Evolutionary conservation across 2,888 invertebrate species (phyloP).

Genomic region (Ypsolopha scabrella): DNA sequence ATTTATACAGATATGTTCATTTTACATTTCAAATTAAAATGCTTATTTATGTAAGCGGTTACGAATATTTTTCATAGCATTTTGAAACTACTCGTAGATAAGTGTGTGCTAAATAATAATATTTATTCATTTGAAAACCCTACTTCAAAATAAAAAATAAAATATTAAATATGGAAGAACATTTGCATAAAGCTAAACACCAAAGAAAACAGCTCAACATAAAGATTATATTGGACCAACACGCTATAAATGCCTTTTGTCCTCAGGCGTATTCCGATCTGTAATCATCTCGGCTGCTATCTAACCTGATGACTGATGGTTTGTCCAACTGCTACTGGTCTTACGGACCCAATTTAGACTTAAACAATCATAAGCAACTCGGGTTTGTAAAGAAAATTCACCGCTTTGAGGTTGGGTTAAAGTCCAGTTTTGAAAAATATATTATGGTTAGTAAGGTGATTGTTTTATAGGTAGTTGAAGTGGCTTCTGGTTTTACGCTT

Average conservation of each 20-base stretch:
- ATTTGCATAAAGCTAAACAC: neutral
- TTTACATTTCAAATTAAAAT: too few relatives aligned
- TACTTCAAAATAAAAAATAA: too few relatives aligned
- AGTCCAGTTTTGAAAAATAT: neutral
- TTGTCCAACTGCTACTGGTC: constrained; percentile 61
- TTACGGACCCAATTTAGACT: constrained; percentile 23
- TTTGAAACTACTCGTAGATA: too few relatives aligned
- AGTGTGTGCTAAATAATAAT: too few relatives aligned
- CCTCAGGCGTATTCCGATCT: constrained; percentile 35
- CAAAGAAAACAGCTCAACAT: constrained; percentile 7
- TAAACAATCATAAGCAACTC: constrained; percentile 21
- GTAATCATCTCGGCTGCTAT: constrained; percentile 50
- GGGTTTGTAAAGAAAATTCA: constrained; percentile 15
- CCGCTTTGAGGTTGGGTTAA: constrained; percentile 10
- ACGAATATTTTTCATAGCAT: too few relatives aligned
- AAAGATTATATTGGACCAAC: constrained; percentile 12
- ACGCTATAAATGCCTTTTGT: constrained; percentile 22
- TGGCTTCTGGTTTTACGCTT: constrained; percentile 21
- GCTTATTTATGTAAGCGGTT: too few relatives aligned
- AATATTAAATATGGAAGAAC: too few relatives aligned
- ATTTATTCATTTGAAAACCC: too few relatives aligned
- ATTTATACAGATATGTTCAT: too few relatives aligned
- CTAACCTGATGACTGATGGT: constrained; percentile 61
- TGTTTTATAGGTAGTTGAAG: neutral
- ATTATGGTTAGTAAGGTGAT: constrained; percentile 3